Conservation (phyloP, 2,888 invertebrate genomes). For the Malacosoma neustria region DNA sequence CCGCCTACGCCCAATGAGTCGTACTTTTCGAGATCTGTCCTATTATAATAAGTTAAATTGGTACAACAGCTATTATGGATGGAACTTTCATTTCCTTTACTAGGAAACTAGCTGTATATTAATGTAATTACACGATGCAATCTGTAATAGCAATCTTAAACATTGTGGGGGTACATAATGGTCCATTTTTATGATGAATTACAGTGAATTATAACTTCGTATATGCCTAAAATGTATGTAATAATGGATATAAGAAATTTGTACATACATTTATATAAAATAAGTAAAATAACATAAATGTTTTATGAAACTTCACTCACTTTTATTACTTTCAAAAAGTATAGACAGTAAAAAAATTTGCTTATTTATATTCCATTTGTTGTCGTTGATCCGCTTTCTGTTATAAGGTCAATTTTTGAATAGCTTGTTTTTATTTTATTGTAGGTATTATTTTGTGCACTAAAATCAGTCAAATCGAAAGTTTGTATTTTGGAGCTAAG, state of each 20-base stretch:
- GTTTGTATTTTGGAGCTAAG: too few species aligned
- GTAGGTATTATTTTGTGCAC: too few species aligned
- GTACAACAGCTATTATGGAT: constrained; percentile 9
- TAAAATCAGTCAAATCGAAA: too few species aligned
- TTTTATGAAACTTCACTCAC: constrained; percentile 58
- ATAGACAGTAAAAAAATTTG: constrained; percentile 28
- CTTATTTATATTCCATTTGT: too few species aligned
- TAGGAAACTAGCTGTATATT: neutral
- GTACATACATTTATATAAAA: constrained; percentile 47
- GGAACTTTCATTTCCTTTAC: neutral
- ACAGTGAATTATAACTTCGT: too few species aligned
- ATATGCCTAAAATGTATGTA: too few species aligned
- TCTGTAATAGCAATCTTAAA: too few species aligned
- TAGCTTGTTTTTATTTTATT: too few species aligned
- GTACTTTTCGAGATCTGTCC: constrained; percentile 19
- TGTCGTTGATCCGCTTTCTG: too few species aligned
- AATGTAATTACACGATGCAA: neutral
- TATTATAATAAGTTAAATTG: neutral
- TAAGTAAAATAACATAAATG: constrained; percentile 67
- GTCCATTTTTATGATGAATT: too few species aligned
- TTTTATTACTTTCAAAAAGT: constrained; percentile 41
- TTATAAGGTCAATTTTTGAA: too few species aligned
- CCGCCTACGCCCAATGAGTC: constrained; percentile 42
- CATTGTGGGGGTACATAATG: too few species aligned
- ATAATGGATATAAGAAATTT: constrained; percentile 11